phyloP scores from a whole-genome alignment of 2,888 invertebrate genomes.

The Subacronicta megacephala region DNA sequence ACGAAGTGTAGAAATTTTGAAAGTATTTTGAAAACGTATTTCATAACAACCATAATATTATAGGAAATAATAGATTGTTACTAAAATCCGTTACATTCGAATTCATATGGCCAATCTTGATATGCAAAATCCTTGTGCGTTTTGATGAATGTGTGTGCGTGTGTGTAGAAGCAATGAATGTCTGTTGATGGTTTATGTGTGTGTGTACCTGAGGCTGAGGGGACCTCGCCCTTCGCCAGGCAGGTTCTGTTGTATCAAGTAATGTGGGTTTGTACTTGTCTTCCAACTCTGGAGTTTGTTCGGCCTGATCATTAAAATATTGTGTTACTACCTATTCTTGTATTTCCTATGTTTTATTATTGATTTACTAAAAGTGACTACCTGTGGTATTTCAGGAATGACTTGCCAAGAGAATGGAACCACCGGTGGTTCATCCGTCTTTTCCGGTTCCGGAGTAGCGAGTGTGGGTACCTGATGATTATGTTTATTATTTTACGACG shows the following conservation, averaged over 20 bases:
- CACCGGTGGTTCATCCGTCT: slow-evolving; percentile 74
- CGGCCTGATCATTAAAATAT: slow-evolving; percentile 73
- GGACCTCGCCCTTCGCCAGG: slow-evolving; percentile 81
- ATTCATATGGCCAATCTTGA: slow-evolving; percentile 42
- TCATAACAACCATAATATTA: slow-evolving; percentile 23
- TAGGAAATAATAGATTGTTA: slow-evolving; percentile 16
- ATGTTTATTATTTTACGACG: slow-evolving; percentile 23
- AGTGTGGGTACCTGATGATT: slow-evolving; percentile 74
- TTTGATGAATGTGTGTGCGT: slow-evolving; percentile 52
- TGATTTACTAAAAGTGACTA: slow-evolving; percentile 56
- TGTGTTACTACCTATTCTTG: slow-evolving; percentile 40
- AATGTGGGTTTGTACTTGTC: slow-evolving; percentile 83
- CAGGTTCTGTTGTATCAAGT: slow-evolving; percentile 73
- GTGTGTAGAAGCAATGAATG: slow-evolving; percentile 51
- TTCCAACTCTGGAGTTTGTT: slow-evolving; percentile 84
- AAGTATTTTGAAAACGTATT: slow-evolving; percentile 45
- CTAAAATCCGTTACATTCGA: slow-evolving; percentile 37
- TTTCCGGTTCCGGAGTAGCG: slow-evolving; percentile 71
- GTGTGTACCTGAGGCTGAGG: slow-evolving; percentile 84
- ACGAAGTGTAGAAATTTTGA: slow-evolving; percentile 63
- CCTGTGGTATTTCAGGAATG: slow-evolving; percentile 87
- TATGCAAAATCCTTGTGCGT: slow-evolving; percentile 50
- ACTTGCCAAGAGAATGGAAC: slow-evolving; percentile 84
- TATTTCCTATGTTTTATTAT: slow-evolving; percentile 28
- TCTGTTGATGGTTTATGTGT: slow-evolving; percentile 40